Conservation (phyloP, 1,140 invertebrate genomes). For the Hirudo medicinalis region DNA sequence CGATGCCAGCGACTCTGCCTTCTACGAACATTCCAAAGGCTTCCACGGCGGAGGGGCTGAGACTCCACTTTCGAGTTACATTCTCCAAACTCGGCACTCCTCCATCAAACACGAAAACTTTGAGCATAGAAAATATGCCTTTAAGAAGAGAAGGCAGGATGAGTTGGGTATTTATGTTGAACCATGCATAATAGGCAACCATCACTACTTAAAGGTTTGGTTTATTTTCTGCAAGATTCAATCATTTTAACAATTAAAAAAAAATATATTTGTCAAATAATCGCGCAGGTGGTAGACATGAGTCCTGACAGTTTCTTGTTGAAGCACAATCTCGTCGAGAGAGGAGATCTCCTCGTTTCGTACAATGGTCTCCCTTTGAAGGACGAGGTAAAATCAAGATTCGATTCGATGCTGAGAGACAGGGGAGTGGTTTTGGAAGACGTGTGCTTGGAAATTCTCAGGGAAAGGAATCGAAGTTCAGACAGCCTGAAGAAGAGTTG, state of each 20-base stretch:
- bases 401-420: conserved; percentile 69
- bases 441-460: conserved; percentile 21
- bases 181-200: neutral
- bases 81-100: neutral
- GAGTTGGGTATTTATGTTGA: neutral
- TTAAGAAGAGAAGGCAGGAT: neutral
- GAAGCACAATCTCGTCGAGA: conserved; percentile 3
- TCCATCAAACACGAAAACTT: neutral
- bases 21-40: too few relatives aligned
- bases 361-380: conserved; percentile 72
- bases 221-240: neutral
- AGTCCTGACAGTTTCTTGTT: conserved; percentile 1
- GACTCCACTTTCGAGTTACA: neutral
- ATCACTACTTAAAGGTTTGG: conserved; percentile 5
- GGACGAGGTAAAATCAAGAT: conserved; percentile 67
- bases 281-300: neutral
- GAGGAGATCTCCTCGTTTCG: conserved; percentile 67
- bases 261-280: neutral
- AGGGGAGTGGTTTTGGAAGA: conserved; percentile 15
- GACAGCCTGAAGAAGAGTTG: neutral
- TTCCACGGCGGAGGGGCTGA: neutral
- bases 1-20: too few relatives aligned
- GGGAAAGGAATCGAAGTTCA: conserved; percentile 10
- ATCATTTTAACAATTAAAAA: neutral
- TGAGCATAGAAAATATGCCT: neutral